Evolutionary conservation across 2,113 vertebrate genomes (phyloP), one percentile per base, ranked within the genome.

Genomic region (Urocynchramus pylzowi): DNA sequence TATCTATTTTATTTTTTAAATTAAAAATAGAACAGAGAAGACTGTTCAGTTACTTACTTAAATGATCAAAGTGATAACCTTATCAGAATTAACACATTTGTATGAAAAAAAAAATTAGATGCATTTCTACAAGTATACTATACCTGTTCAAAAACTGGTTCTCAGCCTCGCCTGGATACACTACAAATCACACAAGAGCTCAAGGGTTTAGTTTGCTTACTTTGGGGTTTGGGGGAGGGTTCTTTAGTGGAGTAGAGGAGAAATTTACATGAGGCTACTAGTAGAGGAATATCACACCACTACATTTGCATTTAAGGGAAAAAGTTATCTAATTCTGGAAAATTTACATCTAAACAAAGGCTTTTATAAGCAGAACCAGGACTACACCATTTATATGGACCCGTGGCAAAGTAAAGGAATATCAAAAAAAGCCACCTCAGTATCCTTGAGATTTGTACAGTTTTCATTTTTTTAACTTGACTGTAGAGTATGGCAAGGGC

Each of bases 201-300:
- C 47, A 60, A 41, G 13, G 6, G 1, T 30, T 70, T 64, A 33
- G 3, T 64, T 86, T 69, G 4, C 3, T 63, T 64, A 19, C 60
- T 68, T 64, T 5, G 15, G 9, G 21, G 1, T 1, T 42, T 63
- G 3, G 5, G 6, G 8, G 4, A 31, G 4, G 5, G 0, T 2
- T 15, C 71, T 49, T 61, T 44, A 50, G 3, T 52, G 22, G 13
- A 87, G 9, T 6, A 77, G 22, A 45, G 6, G 9, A 89, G 24
- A 84, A 35, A 86, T 80, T 69, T 41, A 73, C 60, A 35, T 45
- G 26, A 89, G 6, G 26, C 4, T 56, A 42, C 13, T 26, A 24
- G 10, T 44, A n/a, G 53, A 83, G 10, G 63, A 80, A 60, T 47
- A 8, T 33, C 18, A 71, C 9, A 69, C 13, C 13, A 21, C 5